Percentiles rank a stretch among this genome's conserved stretches.
These are phyloP conservation scores for Sinhomidia bicolor DNA, from an alignment of 2,888 invertebrate genomes.

Conservation along the genomic window DNA sequence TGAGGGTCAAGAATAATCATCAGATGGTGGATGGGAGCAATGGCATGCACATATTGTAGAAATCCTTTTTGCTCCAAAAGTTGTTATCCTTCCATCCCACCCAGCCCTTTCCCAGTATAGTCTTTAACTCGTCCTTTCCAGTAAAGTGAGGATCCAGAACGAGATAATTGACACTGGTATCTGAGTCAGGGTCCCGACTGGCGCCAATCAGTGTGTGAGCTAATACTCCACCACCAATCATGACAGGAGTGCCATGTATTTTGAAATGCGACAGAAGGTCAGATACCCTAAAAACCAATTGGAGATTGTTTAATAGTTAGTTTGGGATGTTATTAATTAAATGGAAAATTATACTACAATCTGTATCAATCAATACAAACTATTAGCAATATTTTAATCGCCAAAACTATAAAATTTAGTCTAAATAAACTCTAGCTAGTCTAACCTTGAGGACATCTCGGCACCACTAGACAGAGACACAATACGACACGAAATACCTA, in stretches of 20 bases:
- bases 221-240: conserved; percentile 99
- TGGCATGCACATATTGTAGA: conserved; percentile 98
- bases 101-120: conserved; percentile 93
- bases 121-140: conserved; percentile 90
- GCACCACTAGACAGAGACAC: conserved; percentile 92
- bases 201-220: conserved; percentile 99
- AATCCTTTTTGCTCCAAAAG: conserved; percentile 97
- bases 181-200: conserved; percentile 86
- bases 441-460: conserved; percentile 85
- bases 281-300: conserved; percentile 82
- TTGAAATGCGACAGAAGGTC: conserved; percentile 95
- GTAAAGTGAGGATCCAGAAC: conserved; percentile 99
- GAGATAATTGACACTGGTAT: conserved; percentile 93
- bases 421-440: no score
- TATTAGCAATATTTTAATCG: no score
- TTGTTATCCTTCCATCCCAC: conserved; percentile 97
- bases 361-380: not conserved
- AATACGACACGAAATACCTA: conserved; percentile 89
- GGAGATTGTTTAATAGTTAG: no score
- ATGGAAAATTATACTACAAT: not conserved
- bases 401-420: no score
- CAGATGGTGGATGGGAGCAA: conserved; percentile 81
- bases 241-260: conserved; percentile 96
- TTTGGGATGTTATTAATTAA: not conserved
- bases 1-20: not conserved